Conservation (phyloP, 1,140 invertebrate genomes). For the Lanistes nyassanus region DNA sequence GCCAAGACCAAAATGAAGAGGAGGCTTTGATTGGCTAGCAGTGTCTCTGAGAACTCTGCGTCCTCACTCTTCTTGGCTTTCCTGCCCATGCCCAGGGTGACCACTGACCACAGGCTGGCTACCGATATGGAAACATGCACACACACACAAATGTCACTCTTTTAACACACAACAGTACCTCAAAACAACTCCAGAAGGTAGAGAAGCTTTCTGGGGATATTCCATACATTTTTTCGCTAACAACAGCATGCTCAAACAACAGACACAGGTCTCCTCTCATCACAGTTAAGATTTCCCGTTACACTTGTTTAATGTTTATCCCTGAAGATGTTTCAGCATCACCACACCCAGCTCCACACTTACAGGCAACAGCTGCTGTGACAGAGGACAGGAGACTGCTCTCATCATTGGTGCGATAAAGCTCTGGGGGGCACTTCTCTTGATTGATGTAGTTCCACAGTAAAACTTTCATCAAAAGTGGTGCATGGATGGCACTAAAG, state of each 20-base stretch:
- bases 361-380: conserved; percentile 60
- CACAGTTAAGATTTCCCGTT: too few relatives aligned
- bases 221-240: too few relatives aligned
- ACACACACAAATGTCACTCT: too few relatives aligned
- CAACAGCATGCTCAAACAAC: too few relatives aligned
- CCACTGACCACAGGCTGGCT: conserved; percentile 86
- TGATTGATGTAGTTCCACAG: conserved; percentile 61
- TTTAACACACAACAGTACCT: too few relatives aligned
- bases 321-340: too few relatives aligned
- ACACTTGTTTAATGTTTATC: too few relatives aligned
- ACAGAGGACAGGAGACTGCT: conserved; percentile 53
- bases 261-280: too few relatives aligned
- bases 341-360: conserved; percentile 24
- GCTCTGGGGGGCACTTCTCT: conserved; percentile 59
- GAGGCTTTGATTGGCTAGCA: conserved; percentile 88
- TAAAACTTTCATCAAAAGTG: conserved; percentile 58
- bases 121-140: conserved; percentile 25
- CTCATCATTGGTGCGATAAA: conserved; percentile 52
- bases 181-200: too few relatives aligned
- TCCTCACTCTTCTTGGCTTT: conserved; percentile 67
- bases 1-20: conserved; percentile 87
- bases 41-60: conserved; percentile 63
- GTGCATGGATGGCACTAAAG: conserved; percentile 63
- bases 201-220: too few relatives aligned
- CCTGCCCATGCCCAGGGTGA: conserved; percentile 74